Evolutionary conservation across 1,140 invertebrate genomes (phyloP).

Genomic region (Pogonus chalceus): DNA sequence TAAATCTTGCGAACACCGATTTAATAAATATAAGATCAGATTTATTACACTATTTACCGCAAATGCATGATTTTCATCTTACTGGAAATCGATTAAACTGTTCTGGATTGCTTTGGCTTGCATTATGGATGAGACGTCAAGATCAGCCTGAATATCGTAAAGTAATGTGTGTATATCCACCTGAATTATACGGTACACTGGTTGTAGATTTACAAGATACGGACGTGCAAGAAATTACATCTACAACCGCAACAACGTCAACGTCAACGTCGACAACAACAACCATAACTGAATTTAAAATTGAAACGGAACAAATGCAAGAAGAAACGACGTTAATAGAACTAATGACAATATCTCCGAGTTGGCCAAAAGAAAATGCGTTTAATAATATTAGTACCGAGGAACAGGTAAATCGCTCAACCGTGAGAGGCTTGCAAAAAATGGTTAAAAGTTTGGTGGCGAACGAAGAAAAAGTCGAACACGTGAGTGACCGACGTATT

Average conservation of each 20-base stretch:
- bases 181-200: constrained; percentile 31
- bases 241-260: background rate
- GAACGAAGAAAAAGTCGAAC: background rate
- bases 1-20: constrained; percentile 56
- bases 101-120: constrained; percentile 50
- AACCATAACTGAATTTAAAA: too few species aligned
- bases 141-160: constrained; percentile 34
- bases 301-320: too few species aligned
- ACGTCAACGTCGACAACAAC: background rate
- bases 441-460: background rate
- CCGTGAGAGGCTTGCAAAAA: background rate
- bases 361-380: background rate
- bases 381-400: background rate
- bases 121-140: constrained; percentile 50
- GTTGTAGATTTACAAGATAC: constrained; percentile 35
- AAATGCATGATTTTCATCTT: constrained; percentile 49
- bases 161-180: constrained; percentile 35
- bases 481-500: background rate
- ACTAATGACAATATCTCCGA: too few species aligned
- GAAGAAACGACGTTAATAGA: too few species aligned
- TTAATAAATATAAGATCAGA: constrained; percentile 54
- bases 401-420: background rate
- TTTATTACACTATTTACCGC: constrained; percentile 56
- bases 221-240: constrained; percentile 7
- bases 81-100: constrained; percentile 55